Evolutionary conservation across 2,888 invertebrate species (phyloP).

Genomic region (Brachypalpus laphriformis): DNA sequence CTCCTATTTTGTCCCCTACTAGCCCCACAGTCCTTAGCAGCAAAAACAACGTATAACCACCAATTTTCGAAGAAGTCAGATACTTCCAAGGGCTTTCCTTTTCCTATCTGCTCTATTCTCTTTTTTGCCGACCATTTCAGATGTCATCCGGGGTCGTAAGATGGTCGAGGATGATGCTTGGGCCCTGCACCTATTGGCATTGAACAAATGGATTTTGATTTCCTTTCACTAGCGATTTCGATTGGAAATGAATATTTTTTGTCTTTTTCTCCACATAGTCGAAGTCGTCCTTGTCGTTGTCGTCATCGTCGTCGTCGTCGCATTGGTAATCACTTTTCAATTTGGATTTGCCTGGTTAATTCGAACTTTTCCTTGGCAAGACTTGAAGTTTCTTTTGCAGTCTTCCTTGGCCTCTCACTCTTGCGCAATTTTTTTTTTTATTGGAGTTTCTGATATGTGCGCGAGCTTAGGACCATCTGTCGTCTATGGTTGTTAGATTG

Average conservation of each 20-base stretch:
- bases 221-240: not conserved
- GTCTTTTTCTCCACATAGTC: not conserved
- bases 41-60: not conserved
- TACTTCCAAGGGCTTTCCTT: conserved; percentile 5
- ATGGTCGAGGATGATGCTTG: not conserved
- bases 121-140: conserved; percentile 9
- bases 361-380: conserved; percentile 41
- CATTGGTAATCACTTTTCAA: conserved; percentile 64
- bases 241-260: not conserved
- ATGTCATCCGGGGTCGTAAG: conserved; percentile 1
- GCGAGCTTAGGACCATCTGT: conserved; percentile 35
- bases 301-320: not conserved
- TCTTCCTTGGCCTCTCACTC: not conserved
- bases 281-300: not conserved
- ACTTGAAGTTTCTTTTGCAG: not conserved
- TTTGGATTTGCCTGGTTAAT: conserved; percentile 63
- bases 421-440: not conserved
- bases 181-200: conserved; percentile 14
- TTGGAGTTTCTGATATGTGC: conserved; percentile 16
- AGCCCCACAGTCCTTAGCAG: conserved; percentile 12
- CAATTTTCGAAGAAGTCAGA: not conserved
- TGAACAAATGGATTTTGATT: conserved; percentile 30
- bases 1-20: not conserved
- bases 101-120: not conserved
- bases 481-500: not conserved